A percentile compares a stretch with the other conserved stretches of the same genome.
These are phyloP conservation scores for Dicentrarchus labrax DNA, from an alignment of 2,113 vertebrate species.

Conservation along the genomic window DNA sequence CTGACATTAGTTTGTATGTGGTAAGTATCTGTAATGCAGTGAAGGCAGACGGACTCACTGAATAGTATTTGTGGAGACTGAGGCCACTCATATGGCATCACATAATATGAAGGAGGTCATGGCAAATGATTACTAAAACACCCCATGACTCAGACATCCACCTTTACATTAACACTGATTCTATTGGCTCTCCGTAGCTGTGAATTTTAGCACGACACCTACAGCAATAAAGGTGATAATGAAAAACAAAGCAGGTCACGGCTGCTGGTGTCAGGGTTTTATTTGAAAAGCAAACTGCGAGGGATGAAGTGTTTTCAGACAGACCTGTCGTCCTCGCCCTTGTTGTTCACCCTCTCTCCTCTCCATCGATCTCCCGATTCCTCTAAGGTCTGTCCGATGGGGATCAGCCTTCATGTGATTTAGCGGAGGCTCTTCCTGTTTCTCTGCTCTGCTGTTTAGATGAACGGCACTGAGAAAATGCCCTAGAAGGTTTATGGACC, in stretches of 20 bases:
- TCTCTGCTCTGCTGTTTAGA: not conserved
- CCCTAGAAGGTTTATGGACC: not conserved
- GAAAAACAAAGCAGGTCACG: not conserved
- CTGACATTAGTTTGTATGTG: not conserved
- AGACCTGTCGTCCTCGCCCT: not conserved
- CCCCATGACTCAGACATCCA: not conserved
- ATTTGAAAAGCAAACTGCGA: not conserved
- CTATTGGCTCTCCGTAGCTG: not conserved
- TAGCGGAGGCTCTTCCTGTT: not conserved
- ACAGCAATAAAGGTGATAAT: constrained; percentile 12
- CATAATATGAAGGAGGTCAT: not conserved
- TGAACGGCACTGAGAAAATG: not conserved
- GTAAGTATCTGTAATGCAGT: too few relatives aligned
- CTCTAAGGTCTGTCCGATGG: not conserved
- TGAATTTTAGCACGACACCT: not conserved
- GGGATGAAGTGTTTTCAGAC: not conserved
- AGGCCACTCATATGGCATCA: not conserved
- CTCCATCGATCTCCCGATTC: not conserved
- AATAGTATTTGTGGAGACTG: not conserved
- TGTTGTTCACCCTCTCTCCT: not conserved
- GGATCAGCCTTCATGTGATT: constrained; percentile 12
- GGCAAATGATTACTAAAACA: not conserved
- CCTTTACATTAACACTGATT: not conserved
- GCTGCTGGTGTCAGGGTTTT: not conserved
- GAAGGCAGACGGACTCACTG: too few relatives aligned